Evolutionary conservation across 2,113 vertebrate genomes (phyloP).

Genomic region (Podarcis muralis): DNA sequence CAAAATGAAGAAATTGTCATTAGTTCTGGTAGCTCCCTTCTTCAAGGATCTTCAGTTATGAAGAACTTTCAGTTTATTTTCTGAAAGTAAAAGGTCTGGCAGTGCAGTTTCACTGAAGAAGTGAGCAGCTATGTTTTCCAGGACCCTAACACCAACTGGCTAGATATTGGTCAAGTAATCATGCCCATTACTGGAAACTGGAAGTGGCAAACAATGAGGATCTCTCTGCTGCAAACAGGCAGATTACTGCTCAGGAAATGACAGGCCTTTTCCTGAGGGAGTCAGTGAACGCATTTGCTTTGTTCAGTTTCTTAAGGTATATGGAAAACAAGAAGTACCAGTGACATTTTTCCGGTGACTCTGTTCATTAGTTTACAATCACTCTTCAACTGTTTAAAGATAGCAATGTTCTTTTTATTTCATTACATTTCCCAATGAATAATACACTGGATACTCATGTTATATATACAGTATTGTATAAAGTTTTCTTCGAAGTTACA

Average conservation of each 20-base stretch:
- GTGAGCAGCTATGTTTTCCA: constrained; percentile 30
- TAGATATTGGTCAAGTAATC: constrained; percentile 73
- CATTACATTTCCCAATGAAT: not conserved
- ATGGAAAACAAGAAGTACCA: constrained; percentile 64
- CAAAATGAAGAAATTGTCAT: constrained; percentile 56
- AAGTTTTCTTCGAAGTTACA: too few relatives aligned
- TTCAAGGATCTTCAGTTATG: constrained; percentile 28
- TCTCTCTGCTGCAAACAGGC: constrained; percentile 71
- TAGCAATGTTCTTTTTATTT: constrained; percentile 5
- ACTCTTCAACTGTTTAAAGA: constrained; percentile 28
- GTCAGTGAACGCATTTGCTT: constrained; percentile 68
- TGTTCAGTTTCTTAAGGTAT: constrained; percentile 76
- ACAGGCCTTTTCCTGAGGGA: constrained; percentile 80
- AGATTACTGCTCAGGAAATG: constrained; percentile 82
- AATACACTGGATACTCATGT: not conserved
- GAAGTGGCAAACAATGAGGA: constrained; percentile 78
- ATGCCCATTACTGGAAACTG: constrained; percentile 78
- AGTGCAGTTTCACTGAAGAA: constrained; percentile 39
- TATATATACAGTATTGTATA: not conserved
- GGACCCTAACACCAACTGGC: constrained; percentile 36
- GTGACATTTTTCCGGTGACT: constrained; percentile 63
- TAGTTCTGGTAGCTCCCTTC: constrained; percentile 48
- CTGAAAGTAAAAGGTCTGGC: not conserved
- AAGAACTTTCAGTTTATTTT: not conserved
- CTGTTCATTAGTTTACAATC: constrained; percentile 60